Percentiles rank a stretch among this genome's conserved stretches.
phyloP scores from a whole-genome alignment of 1,140 invertebrate species.

The Drosophila willistoni region DNA sequence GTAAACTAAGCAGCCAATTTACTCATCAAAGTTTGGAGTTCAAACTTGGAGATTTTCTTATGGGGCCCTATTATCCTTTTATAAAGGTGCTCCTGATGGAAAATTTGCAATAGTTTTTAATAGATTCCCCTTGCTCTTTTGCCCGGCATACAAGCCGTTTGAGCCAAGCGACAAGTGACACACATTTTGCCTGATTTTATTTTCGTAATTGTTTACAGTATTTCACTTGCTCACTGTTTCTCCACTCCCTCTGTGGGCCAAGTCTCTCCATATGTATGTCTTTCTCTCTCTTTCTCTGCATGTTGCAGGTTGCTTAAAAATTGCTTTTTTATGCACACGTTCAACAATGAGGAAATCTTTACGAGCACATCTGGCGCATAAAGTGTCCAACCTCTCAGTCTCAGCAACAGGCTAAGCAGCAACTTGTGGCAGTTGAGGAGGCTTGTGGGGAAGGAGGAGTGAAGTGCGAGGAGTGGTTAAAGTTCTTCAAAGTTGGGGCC shows the following conservation, averaged over 20 bases:
- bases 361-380: constrained; percentile 80
- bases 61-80: background rate
- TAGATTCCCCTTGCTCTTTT: constrained; percentile 13
- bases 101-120: constrained; percentile 2
- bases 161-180: constrained; percentile 55
- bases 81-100: background rate
- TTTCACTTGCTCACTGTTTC: background rate
- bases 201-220: constrained; percentile 50
- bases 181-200: constrained; percentile 65
- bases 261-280: background rate
- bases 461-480: background rate
- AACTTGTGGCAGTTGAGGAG: constrained; percentile 12
- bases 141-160: background rate
- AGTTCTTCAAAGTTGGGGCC: background rate
- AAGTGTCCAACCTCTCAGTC: constrained; percentile 53
- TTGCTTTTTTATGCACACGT: constrained; percentile 79
- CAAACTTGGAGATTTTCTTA: too few species aligned
- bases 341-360: constrained; percentile 79
- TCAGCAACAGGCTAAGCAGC: constrained; percentile 19
- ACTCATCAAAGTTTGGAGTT: too few species aligned
- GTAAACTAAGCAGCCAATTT: too few species aligned
- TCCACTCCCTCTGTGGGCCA: background rate
- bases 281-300: background rate
- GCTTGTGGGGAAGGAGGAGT: background rate
- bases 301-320: constrained; percentile 51